Evolutionary conservation across 2,888 invertebrate genomes (phyloP).

Genomic region (Drosophila macrothrix): DNA sequence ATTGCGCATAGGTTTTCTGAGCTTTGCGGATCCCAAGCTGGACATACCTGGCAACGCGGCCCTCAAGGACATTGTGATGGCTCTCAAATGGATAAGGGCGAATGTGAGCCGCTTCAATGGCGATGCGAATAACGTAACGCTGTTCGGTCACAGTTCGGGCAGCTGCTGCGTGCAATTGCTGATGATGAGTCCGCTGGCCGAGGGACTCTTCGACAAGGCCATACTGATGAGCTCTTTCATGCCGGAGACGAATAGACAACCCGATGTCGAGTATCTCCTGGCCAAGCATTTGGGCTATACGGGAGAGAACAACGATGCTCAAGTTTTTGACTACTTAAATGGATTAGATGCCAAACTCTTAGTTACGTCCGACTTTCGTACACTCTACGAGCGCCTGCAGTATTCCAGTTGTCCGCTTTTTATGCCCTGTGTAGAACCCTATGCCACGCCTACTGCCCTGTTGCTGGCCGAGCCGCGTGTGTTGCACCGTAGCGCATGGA

Average conservation of each 20-base stretch:
- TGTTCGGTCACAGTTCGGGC: conserved; percentile 86
- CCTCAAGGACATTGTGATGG: conserved; percentile 85
- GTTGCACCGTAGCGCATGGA: conserved; percentile 77
- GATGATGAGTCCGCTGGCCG: conserved; percentile 84
- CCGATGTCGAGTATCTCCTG: conserved; percentile 64
- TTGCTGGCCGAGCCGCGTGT: conserved; percentile 71
- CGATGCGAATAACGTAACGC: conserved; percentile 85
- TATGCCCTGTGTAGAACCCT: conserved; percentile 77
- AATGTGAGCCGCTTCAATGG: conserved; percentile 85
- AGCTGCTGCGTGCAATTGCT: conserved; percentile 83
- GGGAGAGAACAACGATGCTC: conserved; percentile 74
- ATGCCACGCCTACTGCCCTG: conserved; percentile 63
- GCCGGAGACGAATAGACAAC: conserved; percentile 46
- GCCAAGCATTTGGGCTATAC: conserved; percentile 78
- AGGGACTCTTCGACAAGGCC: conserved; percentile 82
- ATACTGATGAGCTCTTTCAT: conserved; percentile 77
- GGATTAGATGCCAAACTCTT: conserved; percentile 58
- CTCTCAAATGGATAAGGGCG: conserved; percentile 85
- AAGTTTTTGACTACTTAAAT: conserved; percentile 58
- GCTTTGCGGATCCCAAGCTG: conserved; percentile 84
- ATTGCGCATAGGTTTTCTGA: conserved; percentile 84
- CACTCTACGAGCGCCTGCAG: conserved; percentile 47
- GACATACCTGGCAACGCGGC: conserved; percentile 86
- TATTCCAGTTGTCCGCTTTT: conserved; percentile 34
- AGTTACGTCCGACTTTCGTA: conserved; percentile 44